Conservation (phyloP, 2,888 invertebrate species). For the Drosophila stalkeri region DNA sequence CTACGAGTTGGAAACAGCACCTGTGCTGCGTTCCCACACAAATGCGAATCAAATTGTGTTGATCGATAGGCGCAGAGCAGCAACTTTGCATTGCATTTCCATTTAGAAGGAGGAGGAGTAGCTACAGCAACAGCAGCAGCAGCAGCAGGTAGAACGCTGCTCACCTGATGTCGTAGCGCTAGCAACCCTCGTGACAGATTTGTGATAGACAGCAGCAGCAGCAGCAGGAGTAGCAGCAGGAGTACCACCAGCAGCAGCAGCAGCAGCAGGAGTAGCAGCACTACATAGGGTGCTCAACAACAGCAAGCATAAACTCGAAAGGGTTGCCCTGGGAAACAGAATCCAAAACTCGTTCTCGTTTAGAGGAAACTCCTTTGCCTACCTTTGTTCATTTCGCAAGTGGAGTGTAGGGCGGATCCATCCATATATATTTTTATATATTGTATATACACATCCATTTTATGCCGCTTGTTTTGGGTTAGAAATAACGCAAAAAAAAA, state of each 20-base stretch:
- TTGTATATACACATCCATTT: constrained; percentile 10
- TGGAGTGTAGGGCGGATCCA: constrained; percentile 24
- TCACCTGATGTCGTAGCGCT: constrained; percentile 20
- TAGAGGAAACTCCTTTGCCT: constrained; percentile 13
- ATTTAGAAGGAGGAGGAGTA: not conserved
- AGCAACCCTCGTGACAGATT: constrained; percentile 58
- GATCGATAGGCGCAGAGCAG: constrained; percentile 60
- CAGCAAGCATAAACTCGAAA: constrained; percentile 19
- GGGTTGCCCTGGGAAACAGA: constrained; percentile 51
- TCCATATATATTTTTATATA: not conserved
- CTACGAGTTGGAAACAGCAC: constrained; percentile 63
- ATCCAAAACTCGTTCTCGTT: constrained; percentile 6
- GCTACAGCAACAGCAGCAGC: not conserved
- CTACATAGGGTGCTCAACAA: constrained; percentile 44
- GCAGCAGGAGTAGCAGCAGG: constrained; percentile 21
- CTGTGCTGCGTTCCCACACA: constrained; percentile 73
- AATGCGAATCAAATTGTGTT: constrained; percentile 77
- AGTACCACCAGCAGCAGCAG: constrained; percentile 32
- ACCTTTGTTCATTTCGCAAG: constrained; percentile 26
- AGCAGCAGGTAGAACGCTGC: constrained; percentile 10
- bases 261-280: constrained; percentile 15
- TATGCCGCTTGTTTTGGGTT: constrained; percentile 56
- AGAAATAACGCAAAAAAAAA: constrained; percentile 53
- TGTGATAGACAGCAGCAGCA: constrained; percentile 45
- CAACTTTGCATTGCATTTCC: constrained; percentile 45